phyloP scores from a whole-genome alignment of 1,140 invertebrate species.

The Drosophila lacertosa region DNA sequence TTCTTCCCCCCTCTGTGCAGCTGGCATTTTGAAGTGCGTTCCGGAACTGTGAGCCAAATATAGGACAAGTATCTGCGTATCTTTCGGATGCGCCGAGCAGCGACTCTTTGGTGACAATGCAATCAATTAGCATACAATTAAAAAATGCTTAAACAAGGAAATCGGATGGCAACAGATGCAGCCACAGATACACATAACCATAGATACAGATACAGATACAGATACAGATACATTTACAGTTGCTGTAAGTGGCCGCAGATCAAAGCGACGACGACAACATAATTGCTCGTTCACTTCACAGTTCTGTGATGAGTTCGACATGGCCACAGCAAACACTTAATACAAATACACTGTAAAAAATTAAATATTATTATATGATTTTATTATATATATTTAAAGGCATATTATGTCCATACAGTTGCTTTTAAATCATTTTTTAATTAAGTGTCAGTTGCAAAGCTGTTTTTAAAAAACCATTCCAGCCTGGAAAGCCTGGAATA shows the following conservation, averaged over 20 bases:
- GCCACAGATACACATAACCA: neutral
- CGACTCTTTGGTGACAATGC: slow-evolving; percentile 52
- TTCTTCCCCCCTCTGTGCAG: neutral
- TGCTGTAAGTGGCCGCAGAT: slow-evolving; percentile 53
- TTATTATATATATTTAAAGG: too few species aligned
- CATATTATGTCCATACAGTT: too few species aligned
- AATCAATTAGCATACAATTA: slow-evolving; percentile 83
- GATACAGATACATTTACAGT: slow-evolving; percentile 28
- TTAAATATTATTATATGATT: too few species aligned
- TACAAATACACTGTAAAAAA: slow-evolving; percentile 20
- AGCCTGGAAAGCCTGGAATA: too few species aligned
- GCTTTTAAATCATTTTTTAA: too few species aligned
- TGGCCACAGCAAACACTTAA: slow-evolving; percentile 51
- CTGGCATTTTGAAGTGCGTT: slow-evolving; percentile 29
- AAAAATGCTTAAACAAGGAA: slow-evolving; percentile 76
- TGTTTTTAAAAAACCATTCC: too few species aligned
- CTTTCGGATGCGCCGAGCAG: slow-evolving; percentile 24
- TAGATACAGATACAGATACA: slow-evolving; percentile 11
- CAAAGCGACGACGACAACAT: slow-evolving; percentile 77
- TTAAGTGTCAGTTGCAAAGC: too few species aligned
- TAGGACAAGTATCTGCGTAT: slow-evolving; percentile 29
- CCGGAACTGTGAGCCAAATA: slow-evolving; percentile 43
- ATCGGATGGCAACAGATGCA: slow-evolving; percentile 59
- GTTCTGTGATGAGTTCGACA: slow-evolving; percentile 52
- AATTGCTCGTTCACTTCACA: slow-evolving; percentile 78